Evolutionary conservation across 2,888 invertebrate genomes (phyloP), one percentile per base, ranked within the genome.

Genomic region (Adelphocoris suturalis): DNA sequence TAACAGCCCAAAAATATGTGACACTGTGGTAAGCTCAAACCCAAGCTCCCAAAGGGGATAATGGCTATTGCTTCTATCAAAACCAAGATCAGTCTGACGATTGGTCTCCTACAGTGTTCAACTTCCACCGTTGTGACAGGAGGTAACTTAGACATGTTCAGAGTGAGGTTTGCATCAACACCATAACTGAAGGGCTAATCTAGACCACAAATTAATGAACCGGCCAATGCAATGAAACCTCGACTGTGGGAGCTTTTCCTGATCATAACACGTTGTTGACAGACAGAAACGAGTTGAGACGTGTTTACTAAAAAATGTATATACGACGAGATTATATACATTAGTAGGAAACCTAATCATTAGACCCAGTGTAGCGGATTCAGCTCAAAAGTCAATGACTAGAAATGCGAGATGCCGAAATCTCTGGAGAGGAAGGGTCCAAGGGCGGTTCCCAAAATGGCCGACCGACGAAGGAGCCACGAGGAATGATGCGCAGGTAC

Each of bases 311-410:
- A 46, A 68, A 82, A 57, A 85, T 37, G 57, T 37, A 61, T 61
- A 28, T 55, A 85, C 23, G 28, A 61, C 28, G 85, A 27, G 28
- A 82, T 52, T 61, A 85, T 61, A n/a, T 55, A 85, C 85, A 85
- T 27, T 28, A 57, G 57, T 57, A 85, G 61, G 85, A 85, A 55
- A 57, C 85, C 82, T 52, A 82, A 85, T 28, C 85, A 85, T 80
- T 46, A 80, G 78, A 47, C 47, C 47, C 47, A 37, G 78, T 14
- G 57, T 57, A 28, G 57, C 61, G 37, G 57, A 37, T 27, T 85
- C 61, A 48, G 61, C 78, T 80, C 57, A 55, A 28, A 85, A 85
- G 46, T 61, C 85, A 61, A 85, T 85, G 85, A 85, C 85, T 85
- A 85, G 85, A 85, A 57, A 37, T 57, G 23, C 57, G 37, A 57